A percentile compares a stretch with the other conserved stretches of the same genome.
Conservation (phyloP, 2,113 vertebrate genomes). For the Mustela nigripes region DNA sequence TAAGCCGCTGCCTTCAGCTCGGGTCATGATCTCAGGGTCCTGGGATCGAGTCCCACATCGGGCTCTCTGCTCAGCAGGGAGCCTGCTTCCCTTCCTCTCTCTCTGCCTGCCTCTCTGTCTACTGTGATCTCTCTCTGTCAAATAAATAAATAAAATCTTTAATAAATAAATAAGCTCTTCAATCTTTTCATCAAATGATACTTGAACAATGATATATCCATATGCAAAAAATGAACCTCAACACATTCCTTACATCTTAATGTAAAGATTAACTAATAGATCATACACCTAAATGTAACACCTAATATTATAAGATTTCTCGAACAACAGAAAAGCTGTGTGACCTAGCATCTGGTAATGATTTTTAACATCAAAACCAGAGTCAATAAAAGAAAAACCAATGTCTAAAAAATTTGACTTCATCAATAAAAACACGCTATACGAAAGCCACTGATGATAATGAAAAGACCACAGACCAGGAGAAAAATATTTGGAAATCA, state of each 20-base stretch:
- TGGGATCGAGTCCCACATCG: no score
- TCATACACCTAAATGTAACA: not conserved
- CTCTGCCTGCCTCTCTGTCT: no score
- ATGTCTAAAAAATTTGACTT: not conserved
- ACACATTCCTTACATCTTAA: not conserved
- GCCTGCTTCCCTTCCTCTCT: no score
- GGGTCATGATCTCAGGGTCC: no score
- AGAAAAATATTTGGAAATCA: slow-evolving; percentile 20
- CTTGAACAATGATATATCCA: not conserved
- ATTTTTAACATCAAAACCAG: slow-evolving; percentile 41
- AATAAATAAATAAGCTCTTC: not conserved
- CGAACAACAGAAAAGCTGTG: not conserved
- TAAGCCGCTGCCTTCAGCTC: no score
- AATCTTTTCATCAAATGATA: not conserved
- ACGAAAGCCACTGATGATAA: not conserved
- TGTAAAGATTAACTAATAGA: slow-evolving; percentile 50
- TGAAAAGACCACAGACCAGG: not conserved
- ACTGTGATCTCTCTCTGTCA: no score
- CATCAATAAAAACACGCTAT: not conserved
- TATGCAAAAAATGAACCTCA: not conserved
- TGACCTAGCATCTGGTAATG: not conserved
- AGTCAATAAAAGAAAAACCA: not conserved
- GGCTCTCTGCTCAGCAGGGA: no score
- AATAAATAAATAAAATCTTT: no score
- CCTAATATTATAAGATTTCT: not conserved